A percentile compares a stretch with the other conserved stretches of the same genome.
Conservation (phyloP, 2,113 vertebrate genomes). For the Panurus biarmicus region DNA sequence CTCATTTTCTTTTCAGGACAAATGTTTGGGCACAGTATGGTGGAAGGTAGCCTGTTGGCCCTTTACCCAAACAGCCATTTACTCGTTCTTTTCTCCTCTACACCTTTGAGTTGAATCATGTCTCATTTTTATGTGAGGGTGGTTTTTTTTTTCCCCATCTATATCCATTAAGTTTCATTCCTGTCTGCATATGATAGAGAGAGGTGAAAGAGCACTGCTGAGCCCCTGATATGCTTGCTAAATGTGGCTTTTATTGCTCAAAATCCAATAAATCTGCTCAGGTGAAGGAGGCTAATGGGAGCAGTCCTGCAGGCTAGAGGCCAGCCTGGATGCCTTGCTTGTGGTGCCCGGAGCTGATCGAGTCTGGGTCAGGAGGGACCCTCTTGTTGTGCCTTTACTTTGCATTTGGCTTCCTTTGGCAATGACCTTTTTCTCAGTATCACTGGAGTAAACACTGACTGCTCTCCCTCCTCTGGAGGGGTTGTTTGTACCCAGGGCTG, state of each 20-base stretch:
- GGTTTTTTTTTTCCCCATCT: background rate
- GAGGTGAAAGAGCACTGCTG: constrained; percentile 11
- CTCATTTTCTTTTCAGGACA: background rate
- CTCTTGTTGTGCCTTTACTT: background rate
- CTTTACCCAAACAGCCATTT: background rate
- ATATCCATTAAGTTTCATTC: constrained; percentile 16
- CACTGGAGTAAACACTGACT: background rate
- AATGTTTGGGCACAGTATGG: background rate
- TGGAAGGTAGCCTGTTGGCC: background rate
- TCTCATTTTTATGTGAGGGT: background rate
- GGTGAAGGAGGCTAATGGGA: background rate
- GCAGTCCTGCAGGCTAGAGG: background rate
- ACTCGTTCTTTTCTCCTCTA: background rate
- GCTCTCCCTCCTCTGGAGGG: background rate
- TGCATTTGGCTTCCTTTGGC: background rate
- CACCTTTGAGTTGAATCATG: background rate
- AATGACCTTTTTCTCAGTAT: background rate
- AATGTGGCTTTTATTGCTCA: constrained; percentile 34
- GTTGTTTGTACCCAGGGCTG: background rate
- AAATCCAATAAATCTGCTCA: constrained; percentile 6
- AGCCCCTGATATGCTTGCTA: background rate
- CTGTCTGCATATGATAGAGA: background rate
- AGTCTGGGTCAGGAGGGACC: background rate
- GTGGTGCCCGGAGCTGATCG: rapidly evolving
- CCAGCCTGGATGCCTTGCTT: rapidly evolving